Conservation (phyloP, 1,140 invertebrate genomes). For the Pachyrhynchus sulphureomaculatus region DNA sequence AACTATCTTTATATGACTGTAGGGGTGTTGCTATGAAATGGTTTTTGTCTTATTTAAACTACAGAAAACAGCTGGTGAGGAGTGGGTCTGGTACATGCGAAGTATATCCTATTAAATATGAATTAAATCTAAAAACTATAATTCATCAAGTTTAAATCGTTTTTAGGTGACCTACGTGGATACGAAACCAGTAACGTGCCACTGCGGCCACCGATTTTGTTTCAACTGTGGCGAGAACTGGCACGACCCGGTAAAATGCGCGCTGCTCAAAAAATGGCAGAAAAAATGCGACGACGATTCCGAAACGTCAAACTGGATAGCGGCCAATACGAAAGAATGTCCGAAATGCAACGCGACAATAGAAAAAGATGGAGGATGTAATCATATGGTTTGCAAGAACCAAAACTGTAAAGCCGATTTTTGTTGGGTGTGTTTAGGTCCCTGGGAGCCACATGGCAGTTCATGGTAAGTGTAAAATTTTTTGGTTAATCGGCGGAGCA, state of each 20-base stretch:
- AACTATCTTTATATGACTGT: too few species aligned
- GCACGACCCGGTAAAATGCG: slow-evolving; percentile 76
- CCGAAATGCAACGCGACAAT: slow-evolving; percentile 77
- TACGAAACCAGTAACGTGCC: slow-evolving; percentile 64
- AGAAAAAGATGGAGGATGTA: slow-evolving; percentile 76
- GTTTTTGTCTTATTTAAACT: too few species aligned
- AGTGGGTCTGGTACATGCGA: too few species aligned
- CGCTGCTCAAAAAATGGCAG: slow-evolving; percentile 69
- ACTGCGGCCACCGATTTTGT: slow-evolving; percentile 68
- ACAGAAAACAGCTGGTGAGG: too few species aligned
- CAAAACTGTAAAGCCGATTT: slow-evolving; percentile 76
- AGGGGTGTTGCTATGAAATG: too few species aligned
- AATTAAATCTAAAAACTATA: not conserved
- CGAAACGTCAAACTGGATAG: slow-evolving; percentile 80
- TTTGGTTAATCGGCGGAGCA: too few species aligned
- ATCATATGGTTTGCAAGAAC: slow-evolving; percentile 81
- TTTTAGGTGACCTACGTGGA: slow-evolving; percentile 58
- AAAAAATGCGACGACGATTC: slow-evolving; percentile 82
- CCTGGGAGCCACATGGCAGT: slow-evolving; percentile 77
- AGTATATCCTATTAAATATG: too few species aligned
- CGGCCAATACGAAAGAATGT: slow-evolving; percentile 80
- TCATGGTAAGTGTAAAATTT: slow-evolving; percentile 59
- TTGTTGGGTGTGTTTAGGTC: slow-evolving; percentile 78
- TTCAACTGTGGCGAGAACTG: slow-evolving; percentile 74
- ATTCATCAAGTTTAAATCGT: not conserved